phyloP scores from a whole-genome alignment of 2,113 vertebrate species.

The Mesembrinibis cayennensis region DNA sequence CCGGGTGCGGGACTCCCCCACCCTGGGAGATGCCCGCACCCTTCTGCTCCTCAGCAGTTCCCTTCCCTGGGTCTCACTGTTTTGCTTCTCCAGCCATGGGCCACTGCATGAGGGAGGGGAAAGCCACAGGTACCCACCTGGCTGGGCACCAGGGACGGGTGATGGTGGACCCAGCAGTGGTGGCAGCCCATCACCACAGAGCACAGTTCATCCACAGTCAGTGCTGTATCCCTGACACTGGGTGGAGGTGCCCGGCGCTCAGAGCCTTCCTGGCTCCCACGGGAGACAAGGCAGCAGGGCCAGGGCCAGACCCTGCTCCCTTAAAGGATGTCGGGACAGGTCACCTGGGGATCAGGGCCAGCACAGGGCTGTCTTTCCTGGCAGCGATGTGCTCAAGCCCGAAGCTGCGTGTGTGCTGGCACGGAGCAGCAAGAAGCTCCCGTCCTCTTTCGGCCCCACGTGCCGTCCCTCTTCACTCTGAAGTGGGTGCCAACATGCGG shows the following conservation, averaged over 20 bases:
- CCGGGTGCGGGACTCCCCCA: fast-evolving
- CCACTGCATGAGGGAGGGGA: fast-evolving
- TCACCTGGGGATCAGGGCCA: neutral
- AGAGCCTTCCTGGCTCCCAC: neutral
- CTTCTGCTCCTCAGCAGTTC: neutral
- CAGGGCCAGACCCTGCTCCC: neutral
- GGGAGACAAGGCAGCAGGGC: neutral
- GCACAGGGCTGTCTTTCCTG: neutral
- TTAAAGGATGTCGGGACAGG: neutral
- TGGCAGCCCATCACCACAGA: neutral
- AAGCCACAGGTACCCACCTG: fast-evolving
- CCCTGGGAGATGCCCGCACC: fast-evolving
- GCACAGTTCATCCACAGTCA: neutral
- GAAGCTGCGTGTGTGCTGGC: neutral
- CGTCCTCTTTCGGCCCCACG: fast-evolving
- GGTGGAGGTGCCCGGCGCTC: neutral
- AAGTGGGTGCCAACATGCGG: neutral
- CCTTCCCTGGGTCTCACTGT: neutral
- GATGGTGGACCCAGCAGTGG: neutral
- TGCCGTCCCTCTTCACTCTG: neutral
- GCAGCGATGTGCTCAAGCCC: neutral
- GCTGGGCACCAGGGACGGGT: neutral
- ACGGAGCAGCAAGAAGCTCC: neutral
- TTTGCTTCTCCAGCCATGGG: neutral
- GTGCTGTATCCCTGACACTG: neutral